phyloP scores from a whole-genome alignment of 64 coral and sea anemone genomes.

The Montipora efflorescens region DNA sequence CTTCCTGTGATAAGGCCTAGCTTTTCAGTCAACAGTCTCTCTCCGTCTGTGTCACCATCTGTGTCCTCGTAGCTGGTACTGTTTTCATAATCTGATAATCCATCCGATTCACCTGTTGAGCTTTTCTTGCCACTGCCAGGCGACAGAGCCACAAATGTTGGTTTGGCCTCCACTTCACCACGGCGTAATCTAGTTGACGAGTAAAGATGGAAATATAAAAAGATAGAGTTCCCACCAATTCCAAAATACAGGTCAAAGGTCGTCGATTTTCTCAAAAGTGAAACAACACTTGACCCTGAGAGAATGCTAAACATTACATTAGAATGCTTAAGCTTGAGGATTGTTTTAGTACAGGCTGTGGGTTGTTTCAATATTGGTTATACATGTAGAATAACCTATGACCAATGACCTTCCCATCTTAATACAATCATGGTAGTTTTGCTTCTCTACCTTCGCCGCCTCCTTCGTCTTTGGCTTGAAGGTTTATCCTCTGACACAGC shows the following conservation, averaged over 20 bases:
- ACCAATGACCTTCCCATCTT: no score
- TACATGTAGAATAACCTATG: no score
- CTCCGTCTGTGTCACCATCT: conserved; percentile 72
- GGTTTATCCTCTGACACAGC: conserved; percentile 21
- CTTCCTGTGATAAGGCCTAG: background rate
- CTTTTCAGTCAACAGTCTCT: conserved; percentile 28
- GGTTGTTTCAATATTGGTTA: no score
- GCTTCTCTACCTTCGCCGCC: conserved; percentile 2
- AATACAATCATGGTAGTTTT: background rate
- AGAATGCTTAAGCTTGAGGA: no score
- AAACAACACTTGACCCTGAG: no score
- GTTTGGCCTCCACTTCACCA: conserved; percentile 57
- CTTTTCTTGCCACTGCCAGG: conserved; percentile 1
- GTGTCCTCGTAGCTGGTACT: conserved; percentile 54
- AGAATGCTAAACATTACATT: no score
- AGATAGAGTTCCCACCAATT: no score
- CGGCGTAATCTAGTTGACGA: background rate
- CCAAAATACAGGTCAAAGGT: no score
- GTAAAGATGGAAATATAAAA: no score
- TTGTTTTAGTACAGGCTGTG: no score
- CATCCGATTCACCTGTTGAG: conserved; percentile 44
- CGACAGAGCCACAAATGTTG: conserved; percentile 51
- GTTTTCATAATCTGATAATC: conserved; percentile 52
- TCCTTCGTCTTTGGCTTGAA: conserved; percentile 16
- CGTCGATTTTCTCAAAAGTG: no score